Conservation (phyloP, 2,888 invertebrate species). For the Callyntrura guangdongensis region DNA sequence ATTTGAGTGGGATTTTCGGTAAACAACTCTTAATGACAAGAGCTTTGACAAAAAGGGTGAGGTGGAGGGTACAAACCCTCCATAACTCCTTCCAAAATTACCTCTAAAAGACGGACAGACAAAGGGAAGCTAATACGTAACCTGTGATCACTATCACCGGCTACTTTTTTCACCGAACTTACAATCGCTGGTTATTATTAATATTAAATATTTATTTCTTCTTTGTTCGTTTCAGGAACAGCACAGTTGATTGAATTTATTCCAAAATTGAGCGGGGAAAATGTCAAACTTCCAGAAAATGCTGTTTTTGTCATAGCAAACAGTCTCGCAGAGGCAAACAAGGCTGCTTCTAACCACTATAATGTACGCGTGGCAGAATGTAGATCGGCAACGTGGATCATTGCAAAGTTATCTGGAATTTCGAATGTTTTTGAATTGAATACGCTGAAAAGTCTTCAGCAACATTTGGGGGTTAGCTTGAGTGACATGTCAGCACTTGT, state of each 20-base stretch:
- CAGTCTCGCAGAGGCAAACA: slow-evolving; percentile 95
- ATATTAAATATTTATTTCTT: no score
- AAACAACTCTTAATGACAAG: no score
- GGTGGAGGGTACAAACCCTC: no score
- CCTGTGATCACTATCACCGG: no score
- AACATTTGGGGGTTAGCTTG: slow-evolving; percentile 87
- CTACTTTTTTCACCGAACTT: no score
- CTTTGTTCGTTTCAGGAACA: slow-evolving; percentile 87
- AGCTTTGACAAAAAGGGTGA: no score
- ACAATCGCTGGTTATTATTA: no score
- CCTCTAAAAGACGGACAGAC: neutral
- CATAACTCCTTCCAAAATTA: no score
- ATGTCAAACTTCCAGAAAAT: slow-evolving; percentile 93
- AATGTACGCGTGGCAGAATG: slow-evolving; percentile 98
- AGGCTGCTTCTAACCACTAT: slow-evolving; percentile 94
- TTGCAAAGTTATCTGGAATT: slow-evolving; percentile 89
- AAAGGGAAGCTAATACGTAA: no score
- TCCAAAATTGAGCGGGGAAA: slow-evolving; percentile 91
- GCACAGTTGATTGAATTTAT: slow-evolving; percentile 98
- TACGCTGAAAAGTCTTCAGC: slow-evolving; percentile 92
- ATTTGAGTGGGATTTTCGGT: no score
- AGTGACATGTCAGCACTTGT: slow-evolving; percentile 91
- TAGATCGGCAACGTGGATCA: slow-evolving; percentile 93
- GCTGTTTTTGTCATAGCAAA: slow-evolving; percentile 98
- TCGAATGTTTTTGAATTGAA: slow-evolving; percentile 89